Conservation (phyloP, 2,797 vertebrate species). For the Macropus fuliginosus region DNA sequence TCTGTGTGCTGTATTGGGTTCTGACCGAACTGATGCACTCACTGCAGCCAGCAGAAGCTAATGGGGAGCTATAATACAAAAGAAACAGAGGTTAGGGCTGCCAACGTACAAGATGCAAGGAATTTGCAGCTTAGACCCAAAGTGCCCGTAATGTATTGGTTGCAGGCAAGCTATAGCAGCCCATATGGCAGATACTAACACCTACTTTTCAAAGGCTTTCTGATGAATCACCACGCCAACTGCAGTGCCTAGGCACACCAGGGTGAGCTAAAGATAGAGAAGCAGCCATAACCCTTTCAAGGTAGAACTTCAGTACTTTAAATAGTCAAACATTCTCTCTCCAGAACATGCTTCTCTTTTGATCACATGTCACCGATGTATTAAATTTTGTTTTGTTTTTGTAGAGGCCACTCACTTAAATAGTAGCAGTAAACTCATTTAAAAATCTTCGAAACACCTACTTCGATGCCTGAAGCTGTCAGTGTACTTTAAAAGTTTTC, state of each 20-base stretch:
- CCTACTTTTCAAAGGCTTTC: background rate
- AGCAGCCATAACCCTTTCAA: background rate
- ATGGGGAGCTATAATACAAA: background rate
- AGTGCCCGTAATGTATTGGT: background rate
- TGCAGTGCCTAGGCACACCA: background rate
- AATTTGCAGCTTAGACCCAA: slow-evolving; percentile 4
- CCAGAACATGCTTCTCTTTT: background rate
- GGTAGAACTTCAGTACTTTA: background rate
- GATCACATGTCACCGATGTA: background rate
- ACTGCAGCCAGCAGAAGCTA: background rate
- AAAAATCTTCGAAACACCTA: background rate
- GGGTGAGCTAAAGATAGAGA: background rate
- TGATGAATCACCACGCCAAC: background rate
- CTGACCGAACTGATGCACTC: slow-evolving; percentile 1
- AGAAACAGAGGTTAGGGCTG: slow-evolving; percentile 8
- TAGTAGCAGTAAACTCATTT: background rate
- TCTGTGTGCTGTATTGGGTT: background rate
- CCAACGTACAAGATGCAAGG: background rate
- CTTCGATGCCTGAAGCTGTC: background rate
- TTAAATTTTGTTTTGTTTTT: slow-evolving; percentile 14
- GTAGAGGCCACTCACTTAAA: slow-evolving; percentile 19
- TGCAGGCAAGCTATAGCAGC: background rate
- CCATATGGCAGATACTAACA: background rate
- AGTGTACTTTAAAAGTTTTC: slow-evolving; percentile 27
- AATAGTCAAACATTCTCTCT: background rate